Percentiles rank a stretch among this genome's conserved stretches.
Conservation (phyloP, 2,113 vertebrate genomes). For the Motacilla tschutschensis region DNA sequence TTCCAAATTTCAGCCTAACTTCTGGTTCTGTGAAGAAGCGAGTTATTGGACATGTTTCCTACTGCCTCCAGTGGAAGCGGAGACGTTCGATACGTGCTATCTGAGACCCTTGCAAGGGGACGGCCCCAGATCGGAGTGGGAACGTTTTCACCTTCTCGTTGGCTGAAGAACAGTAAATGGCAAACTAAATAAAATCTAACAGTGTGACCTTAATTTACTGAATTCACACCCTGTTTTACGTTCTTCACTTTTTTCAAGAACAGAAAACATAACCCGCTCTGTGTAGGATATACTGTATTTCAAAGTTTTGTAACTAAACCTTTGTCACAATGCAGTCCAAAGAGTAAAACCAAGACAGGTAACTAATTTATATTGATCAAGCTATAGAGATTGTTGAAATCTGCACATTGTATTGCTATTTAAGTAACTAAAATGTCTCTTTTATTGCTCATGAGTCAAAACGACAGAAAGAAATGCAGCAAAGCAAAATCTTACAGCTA, state of each 20-base stretch:
- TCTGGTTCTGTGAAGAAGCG: conserved; percentile 63
- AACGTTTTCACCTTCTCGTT: background rate
- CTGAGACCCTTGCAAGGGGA: conserved; percentile 51
- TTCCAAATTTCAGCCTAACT: conserved; percentile 70
- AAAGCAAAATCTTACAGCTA: conserved; percentile 76
- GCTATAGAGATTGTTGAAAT: conserved; percentile 43
- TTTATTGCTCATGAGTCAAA: conserved; percentile 57
- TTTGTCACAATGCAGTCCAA: conserved; percentile 72
- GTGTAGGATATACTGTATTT: conserved; percentile 45
- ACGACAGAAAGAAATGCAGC: conserved; percentile 40
- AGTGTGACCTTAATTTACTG: conserved; percentile 65
- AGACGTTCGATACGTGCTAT: background rate
- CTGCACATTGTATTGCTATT: conserved; percentile 40
- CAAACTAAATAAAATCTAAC: conserved; percentile 66
- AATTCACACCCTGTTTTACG: conserved; percentile 52
- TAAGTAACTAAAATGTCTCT: conserved; percentile 52
- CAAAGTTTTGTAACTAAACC: conserved; percentile 62
- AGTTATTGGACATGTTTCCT: conserved; percentile 45
- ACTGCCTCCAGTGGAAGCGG: background rate
- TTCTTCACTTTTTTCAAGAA: conserved; percentile 56
- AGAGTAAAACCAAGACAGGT: conserved; percentile 67
- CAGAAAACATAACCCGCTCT: conserved; percentile 53
- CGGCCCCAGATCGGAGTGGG: conserved; percentile 10
- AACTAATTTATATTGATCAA: conserved; percentile 57
- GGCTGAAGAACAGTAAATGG: conserved; percentile 62